Percentiles rank a stretch among this genome's conserved stretches.
Conservation (phyloP, 2,888 invertebrate species). For the Spilarctia lutea region DNA sequence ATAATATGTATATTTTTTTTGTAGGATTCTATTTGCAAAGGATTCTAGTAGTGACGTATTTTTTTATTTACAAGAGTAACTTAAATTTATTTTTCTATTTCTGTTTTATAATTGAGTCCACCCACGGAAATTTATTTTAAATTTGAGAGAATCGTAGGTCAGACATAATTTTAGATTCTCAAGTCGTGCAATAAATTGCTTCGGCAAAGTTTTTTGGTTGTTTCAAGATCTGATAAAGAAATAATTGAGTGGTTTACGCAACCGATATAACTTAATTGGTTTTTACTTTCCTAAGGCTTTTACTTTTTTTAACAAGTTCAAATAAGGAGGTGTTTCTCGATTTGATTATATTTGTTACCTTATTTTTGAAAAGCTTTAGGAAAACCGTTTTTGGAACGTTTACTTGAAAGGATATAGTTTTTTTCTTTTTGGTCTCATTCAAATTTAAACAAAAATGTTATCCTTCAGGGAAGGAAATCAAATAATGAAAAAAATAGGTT, state of each 20-base stretch:
- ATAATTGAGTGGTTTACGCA: constrained; percentile 23
- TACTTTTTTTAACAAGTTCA: background rate
- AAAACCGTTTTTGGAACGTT: background rate
- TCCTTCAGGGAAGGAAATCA: no score
- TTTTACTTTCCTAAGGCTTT: constrained; percentile 1
- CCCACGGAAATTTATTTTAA: background rate
- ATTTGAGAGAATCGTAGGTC: background rate
- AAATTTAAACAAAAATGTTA: background rate
- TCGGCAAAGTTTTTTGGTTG: constrained; percentile 15
- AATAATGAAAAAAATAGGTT: no score
- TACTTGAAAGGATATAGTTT: background rate
- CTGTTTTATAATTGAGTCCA: background rate
- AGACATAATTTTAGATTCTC: constrained; percentile 8
- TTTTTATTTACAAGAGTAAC: background rate
- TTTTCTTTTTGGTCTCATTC: background rate
- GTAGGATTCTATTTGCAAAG: no score
- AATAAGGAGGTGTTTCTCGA: background rate
- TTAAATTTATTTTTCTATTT: background rate
- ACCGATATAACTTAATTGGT: constrained; percentile 10
- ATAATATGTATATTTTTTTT: no score
- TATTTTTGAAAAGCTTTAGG: background rate
- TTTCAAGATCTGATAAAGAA: constrained; percentile 21
- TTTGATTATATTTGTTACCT: background rate
- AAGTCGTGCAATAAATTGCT: constrained; percentile 16
- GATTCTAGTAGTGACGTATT: background rate